phyloP scores from a whole-genome alignment of 2,113 vertebrate species.

The Dromas ardeola region DNA sequence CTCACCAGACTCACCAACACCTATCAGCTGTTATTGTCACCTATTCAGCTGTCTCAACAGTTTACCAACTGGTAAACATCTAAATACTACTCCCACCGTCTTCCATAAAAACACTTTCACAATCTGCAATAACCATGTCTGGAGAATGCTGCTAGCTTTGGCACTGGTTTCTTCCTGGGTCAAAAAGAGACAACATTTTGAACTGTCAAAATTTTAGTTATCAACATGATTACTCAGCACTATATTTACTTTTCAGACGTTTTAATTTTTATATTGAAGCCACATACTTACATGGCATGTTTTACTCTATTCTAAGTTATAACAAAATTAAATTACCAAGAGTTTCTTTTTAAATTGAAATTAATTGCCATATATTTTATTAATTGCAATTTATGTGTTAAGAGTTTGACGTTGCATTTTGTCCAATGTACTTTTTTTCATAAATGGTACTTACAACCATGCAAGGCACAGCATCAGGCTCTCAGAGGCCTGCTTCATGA shows the following conservation, averaged over 20 bases:
- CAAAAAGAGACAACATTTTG: background rate
- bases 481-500: background rate
- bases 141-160: background rate
- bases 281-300: background rate
- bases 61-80: background rate
- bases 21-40: background rate
- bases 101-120: background rate
- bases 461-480: background rate
- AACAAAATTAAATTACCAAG: background rate
- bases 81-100: background rate
- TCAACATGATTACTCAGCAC: background rate
- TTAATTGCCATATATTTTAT: background rate
- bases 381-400: background rate
- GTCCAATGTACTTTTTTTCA: background rate
- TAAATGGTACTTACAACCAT: rapidly evolving
- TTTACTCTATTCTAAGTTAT: background rate
- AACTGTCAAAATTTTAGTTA: background rate
- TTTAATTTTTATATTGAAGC: background rate
- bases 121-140: background rate
- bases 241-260: background rate
- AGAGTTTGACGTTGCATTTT: background rate
- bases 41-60: background rate
- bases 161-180: background rate
- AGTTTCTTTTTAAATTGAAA: background rate
- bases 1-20: background rate